Conservation (phyloP, 2,113 vertebrate genomes). For the Python bivittatus region DNA sequence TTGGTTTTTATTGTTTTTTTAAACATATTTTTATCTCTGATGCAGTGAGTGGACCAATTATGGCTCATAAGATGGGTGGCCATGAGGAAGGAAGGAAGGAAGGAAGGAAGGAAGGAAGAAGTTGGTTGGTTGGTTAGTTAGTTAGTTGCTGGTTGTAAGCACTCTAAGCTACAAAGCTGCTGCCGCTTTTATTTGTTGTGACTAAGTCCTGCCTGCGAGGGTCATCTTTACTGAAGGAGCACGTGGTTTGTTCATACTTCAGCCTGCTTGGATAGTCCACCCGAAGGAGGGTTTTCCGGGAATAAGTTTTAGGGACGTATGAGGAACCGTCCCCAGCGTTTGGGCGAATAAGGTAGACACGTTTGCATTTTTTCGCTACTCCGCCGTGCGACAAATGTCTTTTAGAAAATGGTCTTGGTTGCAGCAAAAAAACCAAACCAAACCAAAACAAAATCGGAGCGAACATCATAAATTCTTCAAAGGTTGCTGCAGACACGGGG, state of each 20-base stretch:
- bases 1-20: neutral
- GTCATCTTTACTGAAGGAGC: no score
- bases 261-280: neutral
- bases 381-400: neutral
- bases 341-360: neutral
- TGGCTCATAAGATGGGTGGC: neutral
- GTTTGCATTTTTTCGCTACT: neutral
- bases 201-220: neutral
- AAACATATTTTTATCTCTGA: neutral
- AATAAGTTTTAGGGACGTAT: neutral
- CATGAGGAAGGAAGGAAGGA: neutral
- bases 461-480: neutral
- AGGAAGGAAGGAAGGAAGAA: no score
- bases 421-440: neutral
- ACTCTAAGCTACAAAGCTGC: neutral
- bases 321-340: neutral
- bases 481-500: neutral
- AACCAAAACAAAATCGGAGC: neutral
- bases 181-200: neutral
- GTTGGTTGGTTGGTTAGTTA: no score
- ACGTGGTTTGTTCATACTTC: neutral
- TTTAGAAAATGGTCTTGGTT: neutral
- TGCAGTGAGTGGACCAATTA: neutral
- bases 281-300: neutral
- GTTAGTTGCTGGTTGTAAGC: neutral